These are phyloP conservation scores for Drosophila leontia DNA, from an alignment of 1,140 invertebrate genomes.

Conservation along the genomic window DNA sequence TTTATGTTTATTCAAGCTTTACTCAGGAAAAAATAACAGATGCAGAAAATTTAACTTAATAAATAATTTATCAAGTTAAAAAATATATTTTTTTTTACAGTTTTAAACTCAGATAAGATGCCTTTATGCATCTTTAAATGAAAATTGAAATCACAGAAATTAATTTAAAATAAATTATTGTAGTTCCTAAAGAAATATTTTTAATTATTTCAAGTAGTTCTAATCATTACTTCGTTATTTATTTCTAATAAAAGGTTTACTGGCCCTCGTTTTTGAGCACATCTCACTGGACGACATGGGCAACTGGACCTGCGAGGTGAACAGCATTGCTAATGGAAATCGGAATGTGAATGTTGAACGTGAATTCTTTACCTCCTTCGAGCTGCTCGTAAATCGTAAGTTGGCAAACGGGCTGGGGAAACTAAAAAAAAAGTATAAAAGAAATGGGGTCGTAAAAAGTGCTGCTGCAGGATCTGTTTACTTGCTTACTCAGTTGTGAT, in stretches of 20 bases:
- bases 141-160: background rate
- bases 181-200: background rate
- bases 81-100: too few relatives aligned
- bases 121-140: too few relatives aligned
- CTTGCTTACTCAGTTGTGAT: constrained; percentile 27
- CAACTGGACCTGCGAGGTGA: constrained; percentile 84
- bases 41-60: too few relatives aligned
- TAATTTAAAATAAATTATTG: background rate
- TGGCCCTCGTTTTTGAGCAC: constrained; percentile 84
- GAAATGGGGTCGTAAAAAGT: constrained; percentile 21
- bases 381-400: constrained; percentile 85
- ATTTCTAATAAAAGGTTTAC: constrained; percentile 47
- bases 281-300: constrained; percentile 82
- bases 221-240: background rate
- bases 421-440: constrained; percentile 7
- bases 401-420: constrained; percentile 33
- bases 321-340: constrained; percentile 40
- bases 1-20: too few relatives aligned
- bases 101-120: too few relatives aligned
- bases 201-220: too few relatives aligned
- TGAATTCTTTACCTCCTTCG: constrained; percentile 77
- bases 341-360: constrained; percentile 50
- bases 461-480: constrained; percentile 40
- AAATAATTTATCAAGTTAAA: too few relatives aligned
- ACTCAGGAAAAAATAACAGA: too few relatives aligned